Conservation (phyloP, 2,113 vertebrate genomes). For the Hoplias malabaricus region DNA sequence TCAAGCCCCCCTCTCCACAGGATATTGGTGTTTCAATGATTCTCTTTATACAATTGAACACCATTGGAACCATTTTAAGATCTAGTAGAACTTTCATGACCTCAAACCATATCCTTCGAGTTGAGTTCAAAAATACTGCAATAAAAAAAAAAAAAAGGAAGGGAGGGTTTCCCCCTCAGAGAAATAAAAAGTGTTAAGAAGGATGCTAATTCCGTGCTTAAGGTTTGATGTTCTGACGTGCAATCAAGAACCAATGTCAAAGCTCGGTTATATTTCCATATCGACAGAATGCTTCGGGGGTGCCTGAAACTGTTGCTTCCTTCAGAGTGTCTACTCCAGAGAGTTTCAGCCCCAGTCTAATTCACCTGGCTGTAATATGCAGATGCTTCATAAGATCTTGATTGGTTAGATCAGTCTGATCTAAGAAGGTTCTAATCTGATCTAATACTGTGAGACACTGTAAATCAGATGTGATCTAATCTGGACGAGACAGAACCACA, state of each 20-base stretch:
- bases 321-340: neutral
- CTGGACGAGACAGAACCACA: neutral
- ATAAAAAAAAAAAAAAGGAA: neutral
- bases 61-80: neutral
- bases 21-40: neutral
- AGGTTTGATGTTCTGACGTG: neutral
- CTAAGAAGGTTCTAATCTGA: neutral
- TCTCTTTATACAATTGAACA: neutral
- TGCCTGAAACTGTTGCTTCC: neutral
- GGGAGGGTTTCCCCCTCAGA: neutral
- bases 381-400: slow-evolving; percentile 4
- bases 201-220: neutral
- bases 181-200: neutral
- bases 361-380: neutral
- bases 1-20: neutral
- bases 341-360: neutral
- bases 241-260: neutral
- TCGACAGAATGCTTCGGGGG: neutral
- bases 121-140: neutral
- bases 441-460: neutral
- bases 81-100: neutral
- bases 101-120: neutral
- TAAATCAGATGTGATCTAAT: neutral
- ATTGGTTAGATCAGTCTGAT: neutral
- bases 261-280: neutral